These are phyloP conservation scores for Parazoanthus atlanticus DNA, from an alignment of 92 coral and sea anemone species.

Conservation along the genomic window DNA sequence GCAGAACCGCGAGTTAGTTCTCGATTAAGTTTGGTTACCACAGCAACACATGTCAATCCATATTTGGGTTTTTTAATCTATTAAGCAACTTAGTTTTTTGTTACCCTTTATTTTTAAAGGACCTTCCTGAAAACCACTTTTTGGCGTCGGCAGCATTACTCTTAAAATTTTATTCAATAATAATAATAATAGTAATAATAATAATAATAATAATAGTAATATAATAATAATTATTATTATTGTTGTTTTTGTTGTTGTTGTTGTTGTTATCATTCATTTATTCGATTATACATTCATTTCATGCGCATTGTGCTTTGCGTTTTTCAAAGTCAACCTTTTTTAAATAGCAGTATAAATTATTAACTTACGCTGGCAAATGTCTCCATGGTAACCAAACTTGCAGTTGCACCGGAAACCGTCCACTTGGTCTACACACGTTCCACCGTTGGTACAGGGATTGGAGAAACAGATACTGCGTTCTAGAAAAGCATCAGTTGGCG, in stretches of 20 bases:
- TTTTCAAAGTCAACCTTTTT: too few species aligned
- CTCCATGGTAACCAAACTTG: conserved; percentile 81
- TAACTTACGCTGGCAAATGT: conserved; percentile 88
- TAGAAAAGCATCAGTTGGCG: conserved; percentile 6
- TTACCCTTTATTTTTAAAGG: background rate
- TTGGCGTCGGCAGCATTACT: too few species aligned
- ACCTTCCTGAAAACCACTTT: too few species aligned
- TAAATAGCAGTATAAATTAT: background rate
- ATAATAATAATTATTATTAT: too few species aligned
- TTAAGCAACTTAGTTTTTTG: background rate
- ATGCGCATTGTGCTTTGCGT: too few species aligned
- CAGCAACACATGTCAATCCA: background rate
- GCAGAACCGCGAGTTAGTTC: background rate
- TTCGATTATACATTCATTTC: too few species aligned
- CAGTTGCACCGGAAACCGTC: conserved; percentile 92
- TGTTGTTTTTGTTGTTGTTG: too few species aligned
- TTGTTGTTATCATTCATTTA: too few species aligned
- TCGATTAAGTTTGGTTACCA: background rate
- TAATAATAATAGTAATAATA: too few species aligned
- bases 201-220: too few species aligned
- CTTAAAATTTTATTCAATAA: too few species aligned
- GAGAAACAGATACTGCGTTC: conserved; percentile 98
- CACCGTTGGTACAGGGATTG: conserved; percentile 91
- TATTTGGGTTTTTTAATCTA: too few species aligned
- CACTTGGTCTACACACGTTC: conserved; percentile 91